phyloP scores from a whole-genome alignment of 2,888 invertebrate genomes.

The Trachelus troglodyta region DNA sequence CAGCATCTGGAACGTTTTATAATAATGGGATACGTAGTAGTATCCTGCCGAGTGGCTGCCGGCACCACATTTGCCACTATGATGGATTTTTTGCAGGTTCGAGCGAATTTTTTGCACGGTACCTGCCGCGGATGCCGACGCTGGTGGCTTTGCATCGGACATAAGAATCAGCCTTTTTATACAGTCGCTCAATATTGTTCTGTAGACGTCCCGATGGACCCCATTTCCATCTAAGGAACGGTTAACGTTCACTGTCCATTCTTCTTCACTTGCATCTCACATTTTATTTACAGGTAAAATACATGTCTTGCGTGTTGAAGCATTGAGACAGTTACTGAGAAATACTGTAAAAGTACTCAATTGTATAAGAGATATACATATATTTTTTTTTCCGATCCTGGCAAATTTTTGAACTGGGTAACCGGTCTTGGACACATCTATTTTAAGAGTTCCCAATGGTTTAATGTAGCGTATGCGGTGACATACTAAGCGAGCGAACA shows the following conservation, averaged over 20 bases:
- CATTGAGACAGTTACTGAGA: background rate
- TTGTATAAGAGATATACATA: background rate
- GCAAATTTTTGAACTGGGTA: background rate
- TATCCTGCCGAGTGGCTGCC: constrained; percentile 32
- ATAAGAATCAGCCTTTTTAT: constrained; percentile 24
- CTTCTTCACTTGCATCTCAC: background rate
- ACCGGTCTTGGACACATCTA: constrained; percentile 24
- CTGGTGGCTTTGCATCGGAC: constrained; percentile 40
- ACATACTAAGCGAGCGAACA: constrained; percentile 55
- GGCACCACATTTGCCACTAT: constrained; percentile 43
- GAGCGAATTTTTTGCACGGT: constrained; percentile 28
- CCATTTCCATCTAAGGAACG: constrained; percentile 1
- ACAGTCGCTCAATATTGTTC: constrained; percentile 15
- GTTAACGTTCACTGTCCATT: background rate
- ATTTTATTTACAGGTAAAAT: background rate
- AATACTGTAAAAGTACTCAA: background rate
- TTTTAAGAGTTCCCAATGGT: constrained; percentile 38
- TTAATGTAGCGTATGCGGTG: constrained; percentile 46
- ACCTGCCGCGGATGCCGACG: constrained; percentile 41
- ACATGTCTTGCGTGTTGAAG: background rate
- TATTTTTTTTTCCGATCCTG: background rate
- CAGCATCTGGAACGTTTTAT: constrained; percentile 47
- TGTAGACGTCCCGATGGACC: constrained; percentile 1
- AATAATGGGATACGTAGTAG: constrained; percentile 45
- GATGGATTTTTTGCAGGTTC: constrained; percentile 40